Conservation (phyloP, 1,140 invertebrate species). For the Nymphalis io region DNA sequence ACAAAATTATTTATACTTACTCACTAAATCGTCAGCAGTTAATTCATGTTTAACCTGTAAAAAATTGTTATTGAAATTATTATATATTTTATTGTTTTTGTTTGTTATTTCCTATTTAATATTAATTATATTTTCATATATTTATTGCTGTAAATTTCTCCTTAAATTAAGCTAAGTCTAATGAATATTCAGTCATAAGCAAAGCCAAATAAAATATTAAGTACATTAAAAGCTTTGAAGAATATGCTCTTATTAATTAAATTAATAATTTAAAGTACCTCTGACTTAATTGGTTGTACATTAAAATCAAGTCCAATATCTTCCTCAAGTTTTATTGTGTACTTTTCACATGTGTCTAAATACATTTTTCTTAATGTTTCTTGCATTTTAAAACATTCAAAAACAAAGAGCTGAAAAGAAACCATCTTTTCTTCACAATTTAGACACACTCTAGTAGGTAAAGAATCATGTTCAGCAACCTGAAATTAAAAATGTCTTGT, state of each 20-base stretch:
- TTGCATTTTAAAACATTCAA: slow-evolving; percentile 70
- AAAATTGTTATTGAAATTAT: slow-evolving; percentile 2
- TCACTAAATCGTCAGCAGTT: slow-evolving; percentile 56
- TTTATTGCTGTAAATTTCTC: too few relatives aligned
- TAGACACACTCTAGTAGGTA: slow-evolving; percentile 70
- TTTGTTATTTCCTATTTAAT: too few relatives aligned
- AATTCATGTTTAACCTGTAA: slow-evolving; percentile 71
- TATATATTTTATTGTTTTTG: neutral
- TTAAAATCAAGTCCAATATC: slow-evolving; percentile 36
- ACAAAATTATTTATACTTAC: slow-evolving; percentile 50
- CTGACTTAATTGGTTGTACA: slow-evolving; percentile 56
- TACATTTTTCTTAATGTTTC: slow-evolving; percentile 61
- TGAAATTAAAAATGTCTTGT: slow-evolving; percentile 38
- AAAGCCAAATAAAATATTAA: too few relatives aligned
- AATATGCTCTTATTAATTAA: too few relatives aligned
- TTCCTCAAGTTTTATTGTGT: slow-evolving; percentile 54
- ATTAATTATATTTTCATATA: too few relatives aligned
- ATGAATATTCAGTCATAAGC: too few relatives aligned
- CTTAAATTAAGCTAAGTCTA: too few relatives aligned
- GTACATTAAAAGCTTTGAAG: too few relatives aligned
- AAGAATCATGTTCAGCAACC: slow-evolving; percentile 59
- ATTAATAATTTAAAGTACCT: slow-evolving; percentile 60
- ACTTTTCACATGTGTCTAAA: slow-evolving; percentile 42
- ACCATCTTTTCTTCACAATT: slow-evolving; percentile 74
- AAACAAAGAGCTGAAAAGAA: slow-evolving; percentile 69